These are phyloP conservation scores for Drosophila repleta DNA, from an alignment of 1,140 invertebrate species.

Conservation along the genomic window DNA sequence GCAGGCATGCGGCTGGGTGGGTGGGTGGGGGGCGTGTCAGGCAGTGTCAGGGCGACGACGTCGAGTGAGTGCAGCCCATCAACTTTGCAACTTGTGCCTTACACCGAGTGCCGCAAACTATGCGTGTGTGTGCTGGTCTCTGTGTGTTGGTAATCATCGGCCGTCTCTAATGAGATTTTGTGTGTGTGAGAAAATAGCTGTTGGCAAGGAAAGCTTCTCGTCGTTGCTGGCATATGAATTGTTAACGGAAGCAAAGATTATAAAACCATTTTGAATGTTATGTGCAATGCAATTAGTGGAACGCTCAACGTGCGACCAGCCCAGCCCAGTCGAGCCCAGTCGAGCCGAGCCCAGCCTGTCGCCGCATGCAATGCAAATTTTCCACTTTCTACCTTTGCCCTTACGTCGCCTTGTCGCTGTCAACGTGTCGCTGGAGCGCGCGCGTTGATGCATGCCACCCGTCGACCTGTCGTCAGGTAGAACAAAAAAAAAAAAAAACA, in stretches of 20 bases:
- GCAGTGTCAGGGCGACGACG: constrained; percentile 60
- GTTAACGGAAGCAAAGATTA: constrained; percentile 75
- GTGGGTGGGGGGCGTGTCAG: constrained; percentile 29
- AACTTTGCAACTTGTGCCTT: constrained; percentile 56
- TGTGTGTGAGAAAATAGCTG: constrained; percentile 25
- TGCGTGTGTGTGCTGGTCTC: constrained; percentile 25
- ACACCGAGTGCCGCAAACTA: constrained; percentile 11
- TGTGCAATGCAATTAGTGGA: constrained; percentile 69
- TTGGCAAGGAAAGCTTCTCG: constrained; percentile 32
- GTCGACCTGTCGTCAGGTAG: neutral
- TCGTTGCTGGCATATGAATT: constrained; percentile 43
- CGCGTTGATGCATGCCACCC: constrained; percentile 26
- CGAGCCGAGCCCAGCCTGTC: neutral
- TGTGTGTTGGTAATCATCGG: constrained; percentile 50
- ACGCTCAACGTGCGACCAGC: constrained; percentile 23
- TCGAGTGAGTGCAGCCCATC: constrained; percentile 63
- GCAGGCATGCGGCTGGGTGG: no score
- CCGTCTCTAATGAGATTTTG: constrained; percentile 61
- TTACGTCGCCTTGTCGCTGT: constrained; percentile 5
- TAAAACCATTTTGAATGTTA: constrained; percentile 70
- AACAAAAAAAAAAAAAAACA: no score
- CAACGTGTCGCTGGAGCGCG: constrained; percentile 57
- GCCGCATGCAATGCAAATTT: constrained; percentile 44
- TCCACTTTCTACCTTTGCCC: neutral
- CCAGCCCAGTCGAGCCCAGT: no score